Percentiles rank a stretch among this genome's conserved stretches.
phyloP scores from a whole-genome alignment of 2,113 vertebrate genomes.

The Colaptes auratus region DNA sequence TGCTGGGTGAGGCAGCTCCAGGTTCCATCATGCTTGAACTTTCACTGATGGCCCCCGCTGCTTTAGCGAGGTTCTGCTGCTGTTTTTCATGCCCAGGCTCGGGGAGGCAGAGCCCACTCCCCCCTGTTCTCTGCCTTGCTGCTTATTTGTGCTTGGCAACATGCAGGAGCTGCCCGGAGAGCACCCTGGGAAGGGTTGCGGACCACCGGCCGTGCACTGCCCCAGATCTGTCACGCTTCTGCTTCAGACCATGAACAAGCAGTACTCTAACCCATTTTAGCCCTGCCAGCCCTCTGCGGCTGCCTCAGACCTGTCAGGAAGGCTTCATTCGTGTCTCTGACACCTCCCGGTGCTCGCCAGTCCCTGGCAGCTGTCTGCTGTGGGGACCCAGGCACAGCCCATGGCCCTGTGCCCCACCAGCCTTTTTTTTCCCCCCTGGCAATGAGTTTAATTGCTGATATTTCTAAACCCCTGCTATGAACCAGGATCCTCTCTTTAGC shows the following conservation, averaged over 20 bases:
- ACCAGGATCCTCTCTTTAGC: background rate
- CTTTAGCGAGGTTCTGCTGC: background rate
- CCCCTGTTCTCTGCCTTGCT: background rate
- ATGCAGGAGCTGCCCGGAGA: background rate
- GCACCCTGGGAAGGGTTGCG: background rate
- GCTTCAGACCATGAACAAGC: background rate
- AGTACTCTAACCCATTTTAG: accelerated
- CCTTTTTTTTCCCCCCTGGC: too few species aligned
- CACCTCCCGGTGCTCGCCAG: background rate
- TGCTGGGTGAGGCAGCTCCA: too few species aligned
- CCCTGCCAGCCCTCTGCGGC: background rate
- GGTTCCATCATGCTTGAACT: accelerated
- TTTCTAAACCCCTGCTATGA: background rate
- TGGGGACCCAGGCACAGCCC: background rate
- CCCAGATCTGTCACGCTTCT: accelerated
- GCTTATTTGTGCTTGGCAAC: accelerated
- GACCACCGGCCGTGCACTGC: accelerated
- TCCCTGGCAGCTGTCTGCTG: accelerated
- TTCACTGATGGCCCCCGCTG: background rate
- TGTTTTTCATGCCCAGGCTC: accelerated
- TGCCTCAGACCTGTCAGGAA: background rate
- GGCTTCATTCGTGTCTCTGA: background rate
- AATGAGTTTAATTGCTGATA: background rate
- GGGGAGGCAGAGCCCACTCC: background rate
- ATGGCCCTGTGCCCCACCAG: accelerated